phyloP scores from a whole-genome alignment of 2,113 vertebrate species.

The Anas platyrhynchos region DNA sequence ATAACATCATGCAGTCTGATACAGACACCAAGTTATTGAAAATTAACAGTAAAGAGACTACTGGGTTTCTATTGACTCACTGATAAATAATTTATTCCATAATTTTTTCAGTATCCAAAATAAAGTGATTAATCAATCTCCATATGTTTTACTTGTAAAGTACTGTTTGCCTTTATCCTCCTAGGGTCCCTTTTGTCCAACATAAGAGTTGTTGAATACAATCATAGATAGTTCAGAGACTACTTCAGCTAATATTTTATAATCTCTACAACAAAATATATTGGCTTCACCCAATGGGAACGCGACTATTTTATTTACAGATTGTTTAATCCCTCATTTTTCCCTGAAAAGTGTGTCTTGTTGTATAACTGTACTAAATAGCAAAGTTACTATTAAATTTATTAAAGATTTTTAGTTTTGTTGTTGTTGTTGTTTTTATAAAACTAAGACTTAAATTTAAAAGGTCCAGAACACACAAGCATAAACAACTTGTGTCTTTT shows the following conservation, averaged over 20 bases:
- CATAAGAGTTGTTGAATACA: background rate
- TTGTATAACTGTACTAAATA: background rate
- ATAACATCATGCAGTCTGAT: background rate
- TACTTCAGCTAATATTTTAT: background rate
- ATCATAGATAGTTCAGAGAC: background rate
- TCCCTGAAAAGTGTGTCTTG: background rate
- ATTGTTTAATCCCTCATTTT: background rate
- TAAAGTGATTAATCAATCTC: background rate
- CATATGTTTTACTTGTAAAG: background rate
- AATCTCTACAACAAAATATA: background rate
- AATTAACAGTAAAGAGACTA: background rate
- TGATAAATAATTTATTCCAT: background rate
- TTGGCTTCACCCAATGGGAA: background rate
- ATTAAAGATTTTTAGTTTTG: background rate
- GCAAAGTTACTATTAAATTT: background rate
- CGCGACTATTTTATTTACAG: background rate
- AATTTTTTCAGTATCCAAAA: background rate
- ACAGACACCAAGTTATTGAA: background rate
- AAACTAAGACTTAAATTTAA: background rate
- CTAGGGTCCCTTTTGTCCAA: background rate
- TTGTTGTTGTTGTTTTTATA: background rate
- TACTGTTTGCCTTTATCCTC: background rate
- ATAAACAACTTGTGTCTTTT: background rate
- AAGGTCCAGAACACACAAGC: background rate
- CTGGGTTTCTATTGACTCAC: background rate